Conservation (phyloP, 2,888 invertebrate species). For the Camptogramma bilineatum region DNA sequence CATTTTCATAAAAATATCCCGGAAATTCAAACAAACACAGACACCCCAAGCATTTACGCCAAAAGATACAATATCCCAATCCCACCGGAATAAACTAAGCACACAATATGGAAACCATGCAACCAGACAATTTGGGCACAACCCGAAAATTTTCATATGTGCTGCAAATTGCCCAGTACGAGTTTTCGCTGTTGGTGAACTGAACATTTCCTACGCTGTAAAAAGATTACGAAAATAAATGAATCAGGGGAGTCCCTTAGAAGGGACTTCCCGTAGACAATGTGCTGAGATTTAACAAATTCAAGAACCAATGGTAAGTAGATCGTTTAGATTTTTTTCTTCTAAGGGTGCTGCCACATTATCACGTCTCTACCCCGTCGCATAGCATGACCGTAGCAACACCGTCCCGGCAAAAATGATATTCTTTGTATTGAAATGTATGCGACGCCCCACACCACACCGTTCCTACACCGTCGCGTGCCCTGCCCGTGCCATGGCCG, state of each 20-base stretch:
- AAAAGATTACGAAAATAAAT: not conserved
- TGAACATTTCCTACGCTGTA: not conserved
- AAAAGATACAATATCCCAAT: not conserved
- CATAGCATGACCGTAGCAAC: too few species aligned
- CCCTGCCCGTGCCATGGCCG: too few species aligned
- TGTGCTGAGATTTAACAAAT: too few species aligned
- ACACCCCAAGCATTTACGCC: not conserved
- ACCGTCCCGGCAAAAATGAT: too few species aligned
- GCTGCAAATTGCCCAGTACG: not conserved
- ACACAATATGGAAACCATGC: not conserved
- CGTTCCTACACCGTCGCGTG: too few species aligned
- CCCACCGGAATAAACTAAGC: not conserved
- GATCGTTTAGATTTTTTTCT: too few species aligned
- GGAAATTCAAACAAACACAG: not conserved
- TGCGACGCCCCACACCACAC: too few species aligned
- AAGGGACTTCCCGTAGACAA: too few species aligned
- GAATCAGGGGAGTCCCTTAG: not conserved
- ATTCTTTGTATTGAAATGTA: too few species aligned
- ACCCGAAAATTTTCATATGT: not conserved
- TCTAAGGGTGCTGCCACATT: too few species aligned
- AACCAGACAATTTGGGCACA: conserved; percentile 3
- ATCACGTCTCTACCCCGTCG: too few species aligned
- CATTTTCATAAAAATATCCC: not conserved
- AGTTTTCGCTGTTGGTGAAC: not conserved
- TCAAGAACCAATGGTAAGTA: too few species aligned